A percentile compares a stretch with the other conserved stretches of the same genome.
Evolutionary conservation across 2,113 vertebrate species (phyloP).

Genomic region (Ptilorrhoa leucosticta): DNA sequence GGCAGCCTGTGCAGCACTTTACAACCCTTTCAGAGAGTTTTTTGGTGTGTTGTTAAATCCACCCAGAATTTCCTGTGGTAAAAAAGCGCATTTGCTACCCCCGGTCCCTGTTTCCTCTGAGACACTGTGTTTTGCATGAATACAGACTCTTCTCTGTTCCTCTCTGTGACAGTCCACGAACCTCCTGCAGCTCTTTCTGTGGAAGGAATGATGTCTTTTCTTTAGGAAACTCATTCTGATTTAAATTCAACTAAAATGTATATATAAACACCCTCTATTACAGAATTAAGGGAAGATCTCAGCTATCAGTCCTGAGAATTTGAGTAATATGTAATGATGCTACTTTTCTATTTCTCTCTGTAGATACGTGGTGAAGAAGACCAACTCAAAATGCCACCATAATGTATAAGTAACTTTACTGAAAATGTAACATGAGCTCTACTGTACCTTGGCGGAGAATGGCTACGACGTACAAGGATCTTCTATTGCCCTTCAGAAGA

Average conservation of each 20-base stretch:
- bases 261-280: not conserved
- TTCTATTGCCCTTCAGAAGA: not conserved
- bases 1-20: not conserved
- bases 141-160: not conserved
- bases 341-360: not conserved
- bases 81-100: not conserved
- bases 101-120: not conserved
- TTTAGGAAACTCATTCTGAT: not conserved
- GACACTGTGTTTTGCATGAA: not conserved
- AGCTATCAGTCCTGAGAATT: not conserved
- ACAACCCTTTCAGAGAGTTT: not conserved
- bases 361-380: not conserved
- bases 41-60: not conserved
- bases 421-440: not conserved
- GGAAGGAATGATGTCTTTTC: not conserved
- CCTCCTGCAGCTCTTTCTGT: not conserved
- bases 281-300: not conserved
- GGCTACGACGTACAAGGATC: not conserved
- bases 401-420: not conserved
- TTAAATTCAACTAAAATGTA: not conserved
- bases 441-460: not conserved
- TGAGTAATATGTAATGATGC: not conserved
- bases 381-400: not conserved
- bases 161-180: not conserved
- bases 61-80: not conserved